Evolutionary conservation across 2,797 vertebrate species (phyloP).

Genomic region (Chelon auratus): DNA sequence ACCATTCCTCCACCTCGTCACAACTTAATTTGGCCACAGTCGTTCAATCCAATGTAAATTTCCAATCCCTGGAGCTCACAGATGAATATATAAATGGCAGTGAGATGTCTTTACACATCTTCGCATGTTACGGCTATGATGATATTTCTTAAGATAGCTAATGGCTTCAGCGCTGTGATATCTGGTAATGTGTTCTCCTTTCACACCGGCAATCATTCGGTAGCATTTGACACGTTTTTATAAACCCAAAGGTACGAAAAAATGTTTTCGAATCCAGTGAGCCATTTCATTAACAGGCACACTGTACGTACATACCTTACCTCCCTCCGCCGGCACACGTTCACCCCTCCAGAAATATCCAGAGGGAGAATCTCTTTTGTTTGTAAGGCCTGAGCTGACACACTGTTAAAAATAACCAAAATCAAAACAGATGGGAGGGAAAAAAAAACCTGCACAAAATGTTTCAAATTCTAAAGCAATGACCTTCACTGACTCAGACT

Average conservation of each 20-base stretch:
- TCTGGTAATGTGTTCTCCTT: slow-evolving; percentile 17
- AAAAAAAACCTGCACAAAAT: background rate
- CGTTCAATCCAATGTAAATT: background rate
- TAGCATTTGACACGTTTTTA: slow-evolving; percentile 16
- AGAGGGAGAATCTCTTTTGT: slow-evolving; percentile 2
- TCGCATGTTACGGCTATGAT: background rate
- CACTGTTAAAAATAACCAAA: slow-evolving; percentile 1
- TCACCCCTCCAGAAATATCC: slow-evolving; percentile 28
- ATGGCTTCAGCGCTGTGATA: background rate
- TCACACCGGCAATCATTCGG: slow-evolving; percentile 35
- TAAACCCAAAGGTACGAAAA: background rate
- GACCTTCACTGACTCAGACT: slow-evolving; percentile 33
- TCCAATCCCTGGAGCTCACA: background rate
- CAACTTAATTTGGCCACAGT: background rate
- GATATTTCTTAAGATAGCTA: background rate
- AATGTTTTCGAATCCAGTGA: slow-evolving; percentile 52
- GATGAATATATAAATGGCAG: background rate
- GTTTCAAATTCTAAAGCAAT: slow-evolving; percentile 25
- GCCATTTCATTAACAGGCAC: slow-evolving; percentile 59
- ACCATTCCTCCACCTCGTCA: background rate
- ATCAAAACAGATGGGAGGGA: slow-evolving; percentile 4
- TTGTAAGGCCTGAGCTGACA: background rate
- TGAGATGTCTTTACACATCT: background rate
- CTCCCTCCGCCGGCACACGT: slow-evolving; percentile 14
- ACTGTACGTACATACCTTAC: slow-evolving; percentile 14